These are phyloP conservation scores for Pteronura brasiliensis DNA, from an alignment of 2,113 vertebrate genomes.

Conservation along the genomic window DNA sequence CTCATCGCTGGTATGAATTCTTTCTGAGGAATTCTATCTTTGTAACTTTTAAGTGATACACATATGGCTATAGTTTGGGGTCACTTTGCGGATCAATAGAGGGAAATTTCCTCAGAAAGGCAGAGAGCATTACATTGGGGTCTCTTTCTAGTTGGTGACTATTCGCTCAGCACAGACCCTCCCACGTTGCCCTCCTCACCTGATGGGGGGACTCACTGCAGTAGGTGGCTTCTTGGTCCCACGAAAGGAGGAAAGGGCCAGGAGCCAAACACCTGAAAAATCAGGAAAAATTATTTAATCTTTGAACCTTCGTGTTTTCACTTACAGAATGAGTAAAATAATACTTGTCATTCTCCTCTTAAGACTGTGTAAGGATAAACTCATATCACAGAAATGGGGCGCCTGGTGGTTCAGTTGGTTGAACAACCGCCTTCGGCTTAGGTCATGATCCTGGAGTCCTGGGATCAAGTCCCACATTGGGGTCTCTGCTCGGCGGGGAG, in stretches of 20 bases:
- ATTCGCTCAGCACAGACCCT: neutral
- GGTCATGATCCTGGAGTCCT: no score
- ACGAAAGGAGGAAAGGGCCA: neutral
- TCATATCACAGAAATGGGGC: neutral
- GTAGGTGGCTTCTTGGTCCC: neutral
- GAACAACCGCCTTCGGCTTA: no score
- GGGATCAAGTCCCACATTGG: no score
- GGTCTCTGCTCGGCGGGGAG: no score
- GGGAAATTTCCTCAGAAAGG: neutral
- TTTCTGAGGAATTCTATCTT: constrained; percentile 40
- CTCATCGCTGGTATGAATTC: constrained; percentile 11
- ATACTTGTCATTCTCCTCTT: neutral
- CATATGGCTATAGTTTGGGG: neutral
- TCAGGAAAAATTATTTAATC: neutral
- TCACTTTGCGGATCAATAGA: neutral
- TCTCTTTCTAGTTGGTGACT: neutral
- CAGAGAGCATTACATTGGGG: neutral
- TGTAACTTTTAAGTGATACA: constrained; percentile 35
- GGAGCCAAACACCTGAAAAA: neutral
- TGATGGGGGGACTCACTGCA: neutral
- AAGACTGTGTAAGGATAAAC: neutral
- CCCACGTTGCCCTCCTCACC: neutral
- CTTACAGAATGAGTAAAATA: neutral
- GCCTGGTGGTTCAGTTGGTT: no score
- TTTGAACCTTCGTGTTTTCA: neutral